Conservation (phyloP, 2,888 invertebrate genomes). For the Pegoplata infirma region DNA sequence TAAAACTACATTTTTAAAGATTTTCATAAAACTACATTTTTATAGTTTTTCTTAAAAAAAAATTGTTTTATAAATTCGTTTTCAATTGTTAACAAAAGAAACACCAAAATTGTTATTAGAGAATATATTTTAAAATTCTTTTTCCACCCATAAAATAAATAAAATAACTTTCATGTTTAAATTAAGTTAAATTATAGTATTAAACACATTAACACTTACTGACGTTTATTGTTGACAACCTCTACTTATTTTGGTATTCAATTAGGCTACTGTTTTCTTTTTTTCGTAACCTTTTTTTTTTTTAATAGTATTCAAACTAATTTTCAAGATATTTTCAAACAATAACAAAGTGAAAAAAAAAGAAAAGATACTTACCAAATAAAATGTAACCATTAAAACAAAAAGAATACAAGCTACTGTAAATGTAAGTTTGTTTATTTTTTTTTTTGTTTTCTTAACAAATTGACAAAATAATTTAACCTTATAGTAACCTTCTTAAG, state of each 20-base stretch:
- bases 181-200: slow-evolving; percentile 45
- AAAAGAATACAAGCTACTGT: slow-evolving; percentile 54
- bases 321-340: slow-evolving; percentile 5
- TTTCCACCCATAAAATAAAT: no score
- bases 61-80: no score
- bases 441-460: slow-evolving; percentile 31
- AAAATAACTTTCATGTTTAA: slow-evolving; percentile 33
- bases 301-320: neutral
- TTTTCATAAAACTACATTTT: no score
- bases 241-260: slow-evolving; percentile 50
- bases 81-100: no score
- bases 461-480: slow-evolving; percentile 66
- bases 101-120: no score
- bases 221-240: slow-evolving; percentile 33
- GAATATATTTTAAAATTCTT: no score
- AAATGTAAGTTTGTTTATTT: slow-evolving; percentile 26
- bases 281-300: slow-evolving; percentile 25
- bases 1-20: neutral
- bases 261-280: slow-evolving; percentile 55
- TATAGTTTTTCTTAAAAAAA: no score
- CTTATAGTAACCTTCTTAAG: slow-evolving; percentile 58
- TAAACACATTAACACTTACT: slow-evolving; percentile 50
- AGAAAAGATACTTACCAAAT: slow-evolving; percentile 11
- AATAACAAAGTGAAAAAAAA: slow-evolving; percentile 3
- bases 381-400: slow-evolving; percentile 22